phyloP scores from a whole-genome alignment of 1,140 invertebrate genomes.

The Coptotermes formosanus region DNA sequence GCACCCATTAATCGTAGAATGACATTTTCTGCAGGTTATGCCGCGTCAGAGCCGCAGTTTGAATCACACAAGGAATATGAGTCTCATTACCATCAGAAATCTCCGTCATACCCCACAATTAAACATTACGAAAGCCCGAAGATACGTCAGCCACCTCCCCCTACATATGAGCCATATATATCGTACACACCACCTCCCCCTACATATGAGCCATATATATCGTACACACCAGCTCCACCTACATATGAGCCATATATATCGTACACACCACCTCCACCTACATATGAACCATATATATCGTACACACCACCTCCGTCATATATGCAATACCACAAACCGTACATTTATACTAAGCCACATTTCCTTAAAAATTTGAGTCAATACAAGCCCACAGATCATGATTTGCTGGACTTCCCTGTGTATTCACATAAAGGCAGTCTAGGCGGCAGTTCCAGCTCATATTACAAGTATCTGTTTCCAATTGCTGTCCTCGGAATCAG shows the following conservation, averaged over 20 bases:
- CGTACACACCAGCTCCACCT: too few relatives aligned
- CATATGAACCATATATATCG: neutral
- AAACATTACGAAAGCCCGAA: neutral
- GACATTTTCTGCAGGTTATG: neutral
- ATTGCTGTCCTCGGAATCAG: conserved; percentile 26
- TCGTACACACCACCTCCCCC: neutral
- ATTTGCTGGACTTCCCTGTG: neutral
- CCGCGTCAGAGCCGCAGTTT: neutral
- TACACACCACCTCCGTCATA: neutral
- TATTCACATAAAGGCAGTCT: neutral
- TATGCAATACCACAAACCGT: neutral
- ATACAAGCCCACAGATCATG: neutral
- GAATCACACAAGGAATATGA: neutral
- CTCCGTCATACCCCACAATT: too few relatives aligned
- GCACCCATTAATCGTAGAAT: neutral
- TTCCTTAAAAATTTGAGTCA: neutral
- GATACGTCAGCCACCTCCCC: neutral
- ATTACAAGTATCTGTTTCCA: neutral
- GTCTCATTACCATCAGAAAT: too few relatives aligned
- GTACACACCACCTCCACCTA: neutral
- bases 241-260: neutral
- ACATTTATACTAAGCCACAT: neutral
- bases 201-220: neutral
- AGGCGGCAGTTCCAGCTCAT: neutral
- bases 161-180: neutral